phyloP scores from a whole-genome alignment of 2,797 vertebrate genomes.

The Rousettus madagascariensis region DNA sequence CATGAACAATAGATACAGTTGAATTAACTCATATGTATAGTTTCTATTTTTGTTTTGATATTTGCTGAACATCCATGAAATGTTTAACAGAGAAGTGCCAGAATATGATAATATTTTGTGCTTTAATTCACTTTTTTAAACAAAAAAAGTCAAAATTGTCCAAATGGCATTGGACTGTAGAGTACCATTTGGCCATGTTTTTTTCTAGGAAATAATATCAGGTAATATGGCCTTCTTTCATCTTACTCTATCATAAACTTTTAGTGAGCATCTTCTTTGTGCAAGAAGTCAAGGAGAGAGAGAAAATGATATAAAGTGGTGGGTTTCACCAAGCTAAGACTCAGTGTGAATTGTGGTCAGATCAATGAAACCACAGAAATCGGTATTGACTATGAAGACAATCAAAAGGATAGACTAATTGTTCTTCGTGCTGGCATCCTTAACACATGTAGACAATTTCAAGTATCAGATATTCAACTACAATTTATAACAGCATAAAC shows the following conservation, averaged over 20 bases:
- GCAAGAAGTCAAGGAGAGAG: background rate
- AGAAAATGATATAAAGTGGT: background rate
- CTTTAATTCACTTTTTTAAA: background rate
- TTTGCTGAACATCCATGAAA: background rate
- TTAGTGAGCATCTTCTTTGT: background rate
- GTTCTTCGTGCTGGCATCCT: background rate
- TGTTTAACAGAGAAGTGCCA: background rate
- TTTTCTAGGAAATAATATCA: background rate
- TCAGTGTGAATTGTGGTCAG: background rate
- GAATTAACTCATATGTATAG: background rate
- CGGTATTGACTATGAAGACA: background rate
- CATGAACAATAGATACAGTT: background rate
- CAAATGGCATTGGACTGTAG: background rate
- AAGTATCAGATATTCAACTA: background rate
- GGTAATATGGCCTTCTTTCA: background rate
- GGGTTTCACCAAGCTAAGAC: background rate
- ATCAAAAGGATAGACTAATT: background rate
- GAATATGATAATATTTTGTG: background rate
- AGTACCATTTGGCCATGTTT: background rate
- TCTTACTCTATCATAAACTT: background rate
- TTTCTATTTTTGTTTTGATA: background rate
- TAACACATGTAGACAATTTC: background rate
- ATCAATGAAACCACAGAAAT: conserved; percentile 61
- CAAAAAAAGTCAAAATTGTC: background rate
- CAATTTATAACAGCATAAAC: background rate